phyloP scores from a whole-genome alignment of 2,888 invertebrate species.

The Pseudococcus longispinus region DNA sequence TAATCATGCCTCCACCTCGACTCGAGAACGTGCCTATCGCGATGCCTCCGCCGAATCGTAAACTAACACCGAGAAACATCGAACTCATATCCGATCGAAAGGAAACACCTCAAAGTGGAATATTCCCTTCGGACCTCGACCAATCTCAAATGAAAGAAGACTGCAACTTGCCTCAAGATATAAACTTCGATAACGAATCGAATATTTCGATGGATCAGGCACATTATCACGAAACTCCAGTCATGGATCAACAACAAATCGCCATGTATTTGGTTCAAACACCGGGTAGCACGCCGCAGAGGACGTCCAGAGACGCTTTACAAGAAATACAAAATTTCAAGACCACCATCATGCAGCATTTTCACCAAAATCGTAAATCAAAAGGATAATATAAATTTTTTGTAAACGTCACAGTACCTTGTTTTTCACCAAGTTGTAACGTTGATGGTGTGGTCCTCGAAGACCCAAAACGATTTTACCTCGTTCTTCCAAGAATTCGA shows the following conservation, averaged over 20 bases:
- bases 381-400: neutral
- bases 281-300: neutral
- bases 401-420: slow-evolving; percentile 63
- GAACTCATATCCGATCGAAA: neutral
- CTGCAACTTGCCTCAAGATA: neutral
- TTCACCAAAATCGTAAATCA: slow-evolving; percentile 60
- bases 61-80: neutral
- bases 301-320: neutral
- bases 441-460: slow-evolving; percentile 60
- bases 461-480: slow-evolving; percentile 70
- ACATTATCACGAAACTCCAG: neutral
- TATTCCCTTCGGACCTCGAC: neutral
- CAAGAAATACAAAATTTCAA: slow-evolving; percentile 49
- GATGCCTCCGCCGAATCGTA: neutral
- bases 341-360: slow-evolving; percentile 1
- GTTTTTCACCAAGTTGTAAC: slow-evolving; percentile 61
- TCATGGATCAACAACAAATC: neutral
- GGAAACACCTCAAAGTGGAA: neutral
- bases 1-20: neutral
- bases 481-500: slow-evolving; percentile 70
- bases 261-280: slow-evolving; percentile 36
- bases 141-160: neutral
- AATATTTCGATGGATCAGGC: neutral
- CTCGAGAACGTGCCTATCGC: neutral
- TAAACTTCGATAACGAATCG: neutral